Conservation (phyloP, 1,140 invertebrate species). For the Antheraea mylitta region DNA sequence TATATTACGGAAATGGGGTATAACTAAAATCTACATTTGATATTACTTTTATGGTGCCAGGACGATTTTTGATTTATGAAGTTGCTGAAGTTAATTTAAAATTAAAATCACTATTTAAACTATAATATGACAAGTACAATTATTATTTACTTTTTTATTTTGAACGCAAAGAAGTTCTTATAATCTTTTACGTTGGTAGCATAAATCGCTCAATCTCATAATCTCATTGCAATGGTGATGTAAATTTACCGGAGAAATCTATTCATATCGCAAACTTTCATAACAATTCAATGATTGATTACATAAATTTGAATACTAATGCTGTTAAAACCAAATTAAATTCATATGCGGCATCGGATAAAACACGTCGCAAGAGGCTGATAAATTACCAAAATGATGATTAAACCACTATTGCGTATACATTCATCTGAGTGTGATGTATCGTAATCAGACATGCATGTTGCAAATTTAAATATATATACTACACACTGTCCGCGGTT, state of each 20-base stretch:
- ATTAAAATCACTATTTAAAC: too few species aligned
- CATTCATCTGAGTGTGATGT: constrained; percentile 23
- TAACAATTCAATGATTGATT: constrained; percentile 76
- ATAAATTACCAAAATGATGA: constrained; percentile 72
- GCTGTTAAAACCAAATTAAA: constrained; percentile 73
- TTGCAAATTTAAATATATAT: constrained; percentile 20
- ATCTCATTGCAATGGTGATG: constrained; percentile 63
- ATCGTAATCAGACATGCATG: constrained; percentile 35
- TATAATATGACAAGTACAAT: background rate
- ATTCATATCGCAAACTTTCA: constrained; percentile 72
- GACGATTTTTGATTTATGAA: too few species aligned
- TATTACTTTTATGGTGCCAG: too few species aligned
- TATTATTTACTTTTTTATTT: background rate
- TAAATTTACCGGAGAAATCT: constrained; percentile 72
- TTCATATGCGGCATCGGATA: constrained; percentile 67
- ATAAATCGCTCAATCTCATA: constrained; percentile 40
- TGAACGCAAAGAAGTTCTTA: background rate
- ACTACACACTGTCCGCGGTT: too few species aligned
- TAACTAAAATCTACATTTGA: too few species aligned
- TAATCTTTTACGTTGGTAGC: background rate
- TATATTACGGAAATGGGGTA: too few species aligned
- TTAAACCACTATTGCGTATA: constrained; percentile 57
- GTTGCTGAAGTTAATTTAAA: too few species aligned
- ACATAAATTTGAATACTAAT: constrained; percentile 75
- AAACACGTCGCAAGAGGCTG: constrained; percentile 63